Evolutionary conservation across 2,797 vertebrate species (phyloP).

Genomic region (Eleutherodactylus coqui): DNA sequence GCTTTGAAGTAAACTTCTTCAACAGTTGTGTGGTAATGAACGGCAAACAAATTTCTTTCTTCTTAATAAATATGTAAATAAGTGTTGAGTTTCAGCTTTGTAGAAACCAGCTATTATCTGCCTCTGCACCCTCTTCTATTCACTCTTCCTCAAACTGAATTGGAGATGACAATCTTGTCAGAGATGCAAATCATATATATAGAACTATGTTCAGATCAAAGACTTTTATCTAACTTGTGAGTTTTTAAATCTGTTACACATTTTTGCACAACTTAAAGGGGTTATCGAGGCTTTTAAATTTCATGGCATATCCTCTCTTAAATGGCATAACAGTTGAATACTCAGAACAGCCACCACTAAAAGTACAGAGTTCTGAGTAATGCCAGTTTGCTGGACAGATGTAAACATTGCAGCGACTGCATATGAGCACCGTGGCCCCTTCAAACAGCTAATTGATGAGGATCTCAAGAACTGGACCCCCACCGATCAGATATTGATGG

Average conservation of each 20-base stretch:
- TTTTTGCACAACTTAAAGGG: no score
- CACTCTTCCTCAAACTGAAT: slow-evolving; percentile 36
- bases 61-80: slow-evolving; percentile 61
- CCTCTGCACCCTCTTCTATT: slow-evolving; percentile 6
- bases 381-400: no score
- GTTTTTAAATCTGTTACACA: background rate
- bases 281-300: no score
- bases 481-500: no score
- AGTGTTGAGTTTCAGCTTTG: slow-evolving; percentile 13
- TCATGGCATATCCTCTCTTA: no score
- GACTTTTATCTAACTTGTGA: slow-evolving; percentile 14
- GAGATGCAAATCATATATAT: slow-evolving; percentile 41
- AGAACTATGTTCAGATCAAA: slow-evolving; percentile 43
- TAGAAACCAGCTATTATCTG: slow-evolving; percentile 16
- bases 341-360: no score
- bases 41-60: slow-evolving; percentile 37
- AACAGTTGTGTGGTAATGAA: slow-evolving; percentile 16
- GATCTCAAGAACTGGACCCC: no score
- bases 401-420: no score
- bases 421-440: no score
- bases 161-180: slow-evolving; percentile 58
- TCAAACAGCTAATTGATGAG: no score
- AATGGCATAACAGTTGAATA: no score
- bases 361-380: no score
- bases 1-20: slow-evolving; percentile 55